Evolutionary conservation across 2,113 vertebrate genomes (phyloP).

Genomic region (Neogobius melanostomus): DNA sequence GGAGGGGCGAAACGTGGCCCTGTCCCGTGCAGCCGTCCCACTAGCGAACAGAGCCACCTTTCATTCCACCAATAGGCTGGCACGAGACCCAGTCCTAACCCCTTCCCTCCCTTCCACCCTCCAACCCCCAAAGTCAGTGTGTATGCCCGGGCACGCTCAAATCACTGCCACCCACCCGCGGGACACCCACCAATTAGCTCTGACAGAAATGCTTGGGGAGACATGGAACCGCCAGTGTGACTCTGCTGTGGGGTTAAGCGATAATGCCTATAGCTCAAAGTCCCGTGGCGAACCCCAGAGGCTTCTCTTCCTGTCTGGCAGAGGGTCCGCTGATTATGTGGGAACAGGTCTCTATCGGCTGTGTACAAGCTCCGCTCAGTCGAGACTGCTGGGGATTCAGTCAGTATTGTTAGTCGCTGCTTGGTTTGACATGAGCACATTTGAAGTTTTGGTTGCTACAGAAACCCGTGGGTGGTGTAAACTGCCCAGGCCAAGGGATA

Average conservation of each 20-base stretch:
- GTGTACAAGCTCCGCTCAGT: slow-evolving; percentile 32
- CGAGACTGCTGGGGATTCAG: slow-evolving; percentile 29
- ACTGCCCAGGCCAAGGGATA: slow-evolving; percentile 1
- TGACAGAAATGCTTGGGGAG: slow-evolving; percentile 52
- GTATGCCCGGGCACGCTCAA: slow-evolving; percentile 13
- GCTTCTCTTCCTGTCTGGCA: slow-evolving; percentile 44
- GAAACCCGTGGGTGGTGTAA: slow-evolving; percentile 29
- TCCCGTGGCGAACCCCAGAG: slow-evolving; percentile 37
- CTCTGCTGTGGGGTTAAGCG: slow-evolving; percentile 15
- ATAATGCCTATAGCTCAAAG: slow-evolving; percentile 36
- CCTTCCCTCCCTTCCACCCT: slow-evolving; percentile 29
- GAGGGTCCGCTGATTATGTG: slow-evolving; percentile 53
- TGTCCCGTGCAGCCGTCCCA: slow-evolving; percentile 63
- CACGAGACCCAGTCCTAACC: slow-evolving; percentile 18
- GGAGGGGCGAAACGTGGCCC: slow-evolving; percentile 67
- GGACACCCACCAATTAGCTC: slow-evolving; percentile 71
- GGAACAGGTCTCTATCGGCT: slow-evolving; percentile 47
- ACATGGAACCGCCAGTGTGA: slow-evolving; percentile 24
- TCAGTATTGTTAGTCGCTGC: slow-evolving; percentile 36
- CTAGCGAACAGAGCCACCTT: slow-evolving; percentile 72
- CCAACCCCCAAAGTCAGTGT: slow-evolving; percentile 25
- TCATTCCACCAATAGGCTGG: slow-evolving; percentile 72
- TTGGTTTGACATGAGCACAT: slow-evolving; percentile 44
- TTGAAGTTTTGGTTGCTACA: slow-evolving; percentile 34
- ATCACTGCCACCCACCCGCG: slow-evolving; percentile 37